Conservation (phyloP, 2,888 invertebrate species). For the Neoaliturus tenellus region DNA sequence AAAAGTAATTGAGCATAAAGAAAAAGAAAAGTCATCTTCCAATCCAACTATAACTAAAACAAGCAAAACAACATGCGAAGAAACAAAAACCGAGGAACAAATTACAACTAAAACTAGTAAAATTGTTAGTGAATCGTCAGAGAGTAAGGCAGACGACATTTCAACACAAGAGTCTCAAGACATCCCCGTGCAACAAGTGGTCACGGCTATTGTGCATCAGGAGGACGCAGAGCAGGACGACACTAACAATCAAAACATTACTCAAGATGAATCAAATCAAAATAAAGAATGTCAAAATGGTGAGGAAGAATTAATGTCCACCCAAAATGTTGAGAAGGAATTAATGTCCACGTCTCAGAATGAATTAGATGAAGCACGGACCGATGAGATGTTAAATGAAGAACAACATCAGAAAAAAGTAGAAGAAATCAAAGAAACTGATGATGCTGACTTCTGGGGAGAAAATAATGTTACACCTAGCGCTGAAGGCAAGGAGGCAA, state of each 20-base stretch:
- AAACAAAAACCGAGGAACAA: slow-evolving; percentile 57
- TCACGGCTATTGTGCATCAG: slow-evolving; percentile 57
- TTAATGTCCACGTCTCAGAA: background rate
- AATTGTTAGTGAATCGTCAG: slow-evolving; percentile 34
- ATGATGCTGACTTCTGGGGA: background rate
- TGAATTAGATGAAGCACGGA: slow-evolving; percentile 57
- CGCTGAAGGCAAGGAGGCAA: background rate
- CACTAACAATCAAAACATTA: background rate
- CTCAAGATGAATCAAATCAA: background rate
- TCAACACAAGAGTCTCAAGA: slow-evolving; percentile 41
- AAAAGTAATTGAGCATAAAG: slow-evolving; percentile 59
- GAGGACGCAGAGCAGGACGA: background rate
- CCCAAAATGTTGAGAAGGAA: slow-evolving; percentile 5
- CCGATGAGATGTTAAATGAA: slow-evolving; percentile 48
- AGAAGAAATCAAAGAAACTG: background rate
- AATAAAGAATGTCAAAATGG: background rate
- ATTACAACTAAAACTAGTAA: slow-evolving; percentile 62
- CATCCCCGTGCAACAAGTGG: slow-evolving; percentile 52
- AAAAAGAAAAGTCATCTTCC: slow-evolving; percentile 43
- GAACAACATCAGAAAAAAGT: slow-evolving; percentile 73
- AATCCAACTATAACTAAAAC: slow-evolving; percentile 51
- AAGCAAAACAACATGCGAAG: slow-evolving; percentile 56
- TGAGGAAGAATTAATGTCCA: background rate
- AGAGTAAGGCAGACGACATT: slow-evolving; percentile 13
- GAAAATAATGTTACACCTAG: background rate